These are phyloP conservation scores for Drosophila buzzatii DNA, from an alignment of 2,888 invertebrate species.

Conservation along the genomic window DNA sequence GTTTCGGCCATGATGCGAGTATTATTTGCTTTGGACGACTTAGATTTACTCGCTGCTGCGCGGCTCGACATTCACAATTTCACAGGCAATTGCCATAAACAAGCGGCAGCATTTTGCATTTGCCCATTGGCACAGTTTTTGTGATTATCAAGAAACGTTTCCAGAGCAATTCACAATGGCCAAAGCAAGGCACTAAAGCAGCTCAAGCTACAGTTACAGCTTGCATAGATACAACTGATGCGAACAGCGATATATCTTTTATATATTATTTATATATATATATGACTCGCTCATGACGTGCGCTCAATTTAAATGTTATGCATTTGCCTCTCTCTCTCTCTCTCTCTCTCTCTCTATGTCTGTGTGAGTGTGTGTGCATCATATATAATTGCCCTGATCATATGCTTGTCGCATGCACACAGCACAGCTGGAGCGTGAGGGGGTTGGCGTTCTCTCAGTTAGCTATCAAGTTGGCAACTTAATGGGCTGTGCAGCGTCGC, in stretches of 20 bases:
- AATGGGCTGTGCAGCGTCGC: slow-evolving; percentile 61
- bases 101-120: slow-evolving; percentile 41
- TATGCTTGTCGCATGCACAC: slow-evolving; percentile 69
- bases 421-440: slow-evolving; percentile 13
- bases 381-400: slow-evolving; percentile 75
- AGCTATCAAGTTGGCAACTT: slow-evolving; percentile 67
- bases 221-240: slow-evolving; percentile 17
- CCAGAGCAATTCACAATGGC: slow-evolving; percentile 52
- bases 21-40: slow-evolving; percentile 16
- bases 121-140: slow-evolving; percentile 69
- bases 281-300: slow-evolving; percentile 57
- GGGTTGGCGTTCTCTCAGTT: background rate
- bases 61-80: slow-evolving; percentile 44
- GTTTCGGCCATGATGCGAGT: slow-evolving; percentile 39
- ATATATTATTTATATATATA: background rate
- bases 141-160: slow-evolving; percentile 60
- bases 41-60: background rate
- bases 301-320: slow-evolving; percentile 67
- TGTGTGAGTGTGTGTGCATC: slow-evolving; percentile 7
- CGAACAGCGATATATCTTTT: slow-evolving; percentile 13
- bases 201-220: slow-evolving; percentile 17
- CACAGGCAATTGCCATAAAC: slow-evolving; percentile 58
- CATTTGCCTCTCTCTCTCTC: slow-evolving; percentile 12
- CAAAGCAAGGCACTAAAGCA: slow-evolving; percentile 39
- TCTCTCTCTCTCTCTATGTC: slow-evolving; percentile 21